Conservation (phyloP, 2,797 vertebrate genomes). For the Thripadectes ignobilis region DNA sequence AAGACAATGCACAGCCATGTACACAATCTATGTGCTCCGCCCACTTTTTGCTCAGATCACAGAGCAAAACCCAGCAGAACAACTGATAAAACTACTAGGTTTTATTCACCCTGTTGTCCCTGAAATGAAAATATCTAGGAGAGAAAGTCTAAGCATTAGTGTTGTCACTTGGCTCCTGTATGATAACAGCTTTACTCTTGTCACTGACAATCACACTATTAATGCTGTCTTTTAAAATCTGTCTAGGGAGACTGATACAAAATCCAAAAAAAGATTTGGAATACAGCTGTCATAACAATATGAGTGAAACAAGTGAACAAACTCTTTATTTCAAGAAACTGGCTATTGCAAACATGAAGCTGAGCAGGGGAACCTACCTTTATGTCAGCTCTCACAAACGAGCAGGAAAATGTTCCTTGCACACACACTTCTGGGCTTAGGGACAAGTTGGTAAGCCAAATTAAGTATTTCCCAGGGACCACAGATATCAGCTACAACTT, state of each 20-base stretch:
- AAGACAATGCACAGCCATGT: not conserved
- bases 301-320: conserved; percentile 20
- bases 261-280: conserved; percentile 43
- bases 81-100: not conserved
- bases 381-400: not conserved
- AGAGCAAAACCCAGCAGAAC: not conserved
- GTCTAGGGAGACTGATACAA: conserved; percentile 37
- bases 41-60: not conserved
- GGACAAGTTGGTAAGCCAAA: not conserved
- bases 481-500: not conserved
- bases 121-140: not conserved
- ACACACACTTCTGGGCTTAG: not conserved
- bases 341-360: not conserved
- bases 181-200: conserved; percentile 11
- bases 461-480: not conserved
- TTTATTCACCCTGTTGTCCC: not conserved
- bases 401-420: not conserved
- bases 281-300: conserved; percentile 61
- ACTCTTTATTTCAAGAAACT: conserved; percentile 22
- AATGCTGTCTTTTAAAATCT: conserved; percentile 50
- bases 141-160: not conserved
- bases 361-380: not conserved
- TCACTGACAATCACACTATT: conserved; percentile 33
- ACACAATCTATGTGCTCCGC: not conserved
- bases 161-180: not conserved